Base-by-base conservation (phyloP, 2,888 invertebrate genomes). In the Anthophora plumipes region DNA sequence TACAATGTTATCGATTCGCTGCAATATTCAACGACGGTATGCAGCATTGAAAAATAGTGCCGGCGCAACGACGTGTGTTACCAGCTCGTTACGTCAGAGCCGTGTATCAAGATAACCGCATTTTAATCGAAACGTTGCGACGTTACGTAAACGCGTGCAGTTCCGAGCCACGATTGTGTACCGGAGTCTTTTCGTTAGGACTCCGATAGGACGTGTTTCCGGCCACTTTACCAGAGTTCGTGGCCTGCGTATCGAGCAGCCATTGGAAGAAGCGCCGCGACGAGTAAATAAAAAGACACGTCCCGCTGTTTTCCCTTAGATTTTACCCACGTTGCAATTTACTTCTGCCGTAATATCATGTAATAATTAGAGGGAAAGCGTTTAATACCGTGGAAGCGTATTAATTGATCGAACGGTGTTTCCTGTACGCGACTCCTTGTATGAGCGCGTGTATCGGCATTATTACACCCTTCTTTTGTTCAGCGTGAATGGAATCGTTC, bases 61-160 rank as follows among this genome's bases (percentile, higher is more conserved):
- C 8, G 12, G 11, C n/a, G 25, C 11, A 4, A n/a, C 12, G 1
- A 7, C n/a, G 17, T n/a, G 12, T 39, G 25, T 41, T 17, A 7
- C 68, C 12, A 37, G 8, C 14, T 12, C 17, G 43, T 57, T 46
- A 20, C 46, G 11, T 37, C 68, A 68, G 14, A 9, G 41, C n/a
- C 7, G 1, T 41, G 11, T 25, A 22, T 31, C 46, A 14, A 61
- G 60, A 39, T 60, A 75, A 46, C 57, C n/a, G 46, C 41, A 11
- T 55, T 72, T 77, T 41, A 31, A 70, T 79, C 50, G 69, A 43
- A 54, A 69, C 57, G 50, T 64, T 48, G 43, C n/a, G 22, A 6
- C 11, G 11, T 77, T 77, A 67, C 66, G 77, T 67, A 77, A 77
- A 76, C 60, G 59, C 48, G 48, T 11, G 41, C 41, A 48, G 1